Conservation (phyloP, 2,113 vertebrate genomes). For the Pseudorhombus dupliciocellatus region DNA sequence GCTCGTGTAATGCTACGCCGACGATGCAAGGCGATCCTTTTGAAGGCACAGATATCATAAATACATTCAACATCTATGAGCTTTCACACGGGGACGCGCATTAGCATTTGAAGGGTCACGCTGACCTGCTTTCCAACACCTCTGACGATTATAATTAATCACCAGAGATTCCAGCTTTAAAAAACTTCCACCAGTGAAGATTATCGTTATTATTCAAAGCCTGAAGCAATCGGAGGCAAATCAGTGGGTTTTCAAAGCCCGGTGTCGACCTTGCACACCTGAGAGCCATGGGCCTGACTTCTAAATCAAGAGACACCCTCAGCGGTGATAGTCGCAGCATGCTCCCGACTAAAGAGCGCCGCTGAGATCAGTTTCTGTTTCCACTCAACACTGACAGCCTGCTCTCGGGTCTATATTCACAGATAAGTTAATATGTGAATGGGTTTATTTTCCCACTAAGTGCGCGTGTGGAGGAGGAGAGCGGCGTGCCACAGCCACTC, state of each 20-base stretch:
- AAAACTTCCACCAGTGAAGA: constrained; percentile 6
- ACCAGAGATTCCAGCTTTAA: constrained; percentile 14
- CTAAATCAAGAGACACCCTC: constrained; percentile 40
- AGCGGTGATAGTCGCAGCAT: constrained; percentile 26
- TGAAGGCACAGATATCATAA: constrained; percentile 5
- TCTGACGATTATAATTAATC: constrained; percentile 54
- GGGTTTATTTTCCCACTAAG: constrained; percentile 38
- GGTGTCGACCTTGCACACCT: constrained; percentile 35
- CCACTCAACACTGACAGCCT: not conserved
- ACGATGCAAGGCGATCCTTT: constrained; percentile 1
- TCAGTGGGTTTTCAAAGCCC: constrained; percentile 43
- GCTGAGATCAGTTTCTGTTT: constrained; percentile 26
- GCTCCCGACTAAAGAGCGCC: not conserved
- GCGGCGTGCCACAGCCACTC: not conserved
- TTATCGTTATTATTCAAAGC: constrained; percentile 53
- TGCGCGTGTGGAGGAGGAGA: constrained; percentile 12
- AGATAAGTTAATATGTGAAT: constrained; percentile 34
- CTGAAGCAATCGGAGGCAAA: constrained; percentile 46
- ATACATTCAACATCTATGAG: not conserved
- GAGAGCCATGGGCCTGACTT: constrained; percentile 33
- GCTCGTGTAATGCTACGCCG: constrained; percentile 13
- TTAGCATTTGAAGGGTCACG: constrained; percentile 37
- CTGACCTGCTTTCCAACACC: constrained; percentile 58
- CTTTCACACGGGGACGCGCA: constrained; percentile 13
- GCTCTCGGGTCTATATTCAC: constrained; percentile 18